phyloP scores from a whole-genome alignment of 2,113 vertebrate species.

The Larimichthys crocea region DNA sequence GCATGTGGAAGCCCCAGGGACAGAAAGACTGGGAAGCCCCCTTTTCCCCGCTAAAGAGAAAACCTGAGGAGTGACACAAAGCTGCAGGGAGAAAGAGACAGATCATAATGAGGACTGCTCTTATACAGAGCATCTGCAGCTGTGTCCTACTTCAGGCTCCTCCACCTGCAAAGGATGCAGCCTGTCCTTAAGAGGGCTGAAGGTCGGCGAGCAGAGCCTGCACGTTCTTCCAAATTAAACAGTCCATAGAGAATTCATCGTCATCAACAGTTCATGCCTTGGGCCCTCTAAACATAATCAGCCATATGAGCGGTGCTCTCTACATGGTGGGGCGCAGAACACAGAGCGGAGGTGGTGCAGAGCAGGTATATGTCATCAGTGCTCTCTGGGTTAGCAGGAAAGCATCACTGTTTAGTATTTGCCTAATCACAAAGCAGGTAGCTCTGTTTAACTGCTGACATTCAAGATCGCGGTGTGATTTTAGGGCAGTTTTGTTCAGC shows the following conservation, averaged over 20 bases:
- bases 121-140: slow-evolving; percentile 36
- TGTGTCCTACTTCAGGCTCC: slow-evolving; percentile 43
- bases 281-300: not conserved
- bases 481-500: not conserved
- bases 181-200: slow-evolving; percentile 17
- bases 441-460: not conserved
- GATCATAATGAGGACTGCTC: slow-evolving; percentile 47
- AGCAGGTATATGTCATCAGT: not conserved
- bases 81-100: slow-evolving; percentile 28
- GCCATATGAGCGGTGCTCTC: not conserved
- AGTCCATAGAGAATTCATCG: slow-evolving; percentile 18
- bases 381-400: not conserved
- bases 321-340: not conserved
- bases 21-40: slow-evolving; percentile 43
- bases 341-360: not conserved
- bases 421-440: not conserved
- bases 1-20: slow-evolving; percentile 51
- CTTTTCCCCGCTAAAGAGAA: slow-evolving; percentile 25
- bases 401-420: not conserved
- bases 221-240: slow-evolving; percentile 4
- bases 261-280: not conserved
- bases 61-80: slow-evolving; percentile 44
- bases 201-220: slow-evolving; percentile 38
- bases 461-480: not conserved
- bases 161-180: slow-evolving; percentile 17